phyloP scores from a whole-genome alignment of 2,797 vertebrate species.

The Spea hammondii region DNA sequence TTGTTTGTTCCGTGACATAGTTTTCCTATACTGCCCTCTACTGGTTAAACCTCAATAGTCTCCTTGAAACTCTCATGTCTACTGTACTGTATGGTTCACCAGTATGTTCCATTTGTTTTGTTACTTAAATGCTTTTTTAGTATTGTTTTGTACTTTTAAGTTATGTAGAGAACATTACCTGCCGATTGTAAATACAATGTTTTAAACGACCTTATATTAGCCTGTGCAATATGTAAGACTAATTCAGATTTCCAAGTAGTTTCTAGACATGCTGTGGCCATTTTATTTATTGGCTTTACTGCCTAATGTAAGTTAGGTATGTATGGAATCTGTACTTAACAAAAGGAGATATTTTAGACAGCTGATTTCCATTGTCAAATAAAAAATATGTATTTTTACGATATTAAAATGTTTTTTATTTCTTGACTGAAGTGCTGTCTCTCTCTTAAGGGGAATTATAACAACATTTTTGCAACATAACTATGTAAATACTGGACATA shows the following conservation, averaged over 20 bases:
- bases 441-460: constrained; percentile 18
- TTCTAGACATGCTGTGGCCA: constrained; percentile 5
- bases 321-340: constrained; percentile 29
- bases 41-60: constrained; percentile 22
- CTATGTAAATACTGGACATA: constrained; percentile 23
- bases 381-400: constrained; percentile 45
- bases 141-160: constrained; percentile 42
- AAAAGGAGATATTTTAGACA: constrained; percentile 33
- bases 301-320: constrained; percentile 26
- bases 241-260: constrained; percentile 11
- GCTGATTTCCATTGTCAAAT: constrained; percentile 31
- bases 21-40: constrained; percentile 28
- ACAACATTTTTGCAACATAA: constrained; percentile 33
- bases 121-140: constrained; percentile 33
- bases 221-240: constrained; percentile 41
- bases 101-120: constrained; percentile 4
- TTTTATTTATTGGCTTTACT: constrained; percentile 32
- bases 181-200: constrained; percentile 46
- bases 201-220: constrained; percentile 45
- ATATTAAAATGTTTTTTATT: constrained; percentile 15
- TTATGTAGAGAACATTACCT: constrained; percentile 32
- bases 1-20: not conserved
- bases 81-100: constrained; percentile 26
- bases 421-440: not conserved
- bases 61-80: not conserved